Conservation (phyloP, 2,888 invertebrate species). For the Saturnia pavonia region DNA sequence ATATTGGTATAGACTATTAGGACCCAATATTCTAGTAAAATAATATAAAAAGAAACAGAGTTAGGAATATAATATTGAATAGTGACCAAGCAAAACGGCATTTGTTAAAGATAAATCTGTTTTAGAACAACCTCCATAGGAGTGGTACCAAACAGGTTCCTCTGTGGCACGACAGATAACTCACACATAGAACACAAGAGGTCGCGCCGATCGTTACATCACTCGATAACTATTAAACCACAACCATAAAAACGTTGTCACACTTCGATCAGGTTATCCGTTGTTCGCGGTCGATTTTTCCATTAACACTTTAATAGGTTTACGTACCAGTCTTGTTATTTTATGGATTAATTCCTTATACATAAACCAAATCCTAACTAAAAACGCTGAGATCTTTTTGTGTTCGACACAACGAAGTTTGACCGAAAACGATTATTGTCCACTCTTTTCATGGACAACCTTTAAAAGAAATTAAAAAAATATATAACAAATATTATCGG, state of each 20-base stretch:
- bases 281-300: slow-evolving; percentile 10
- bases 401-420: too few relatives aligned
- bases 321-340: not conserved
- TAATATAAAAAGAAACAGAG: not conserved
- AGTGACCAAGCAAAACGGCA: slow-evolving; percentile 8
- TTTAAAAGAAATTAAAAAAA: too few relatives aligned
- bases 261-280: slow-evolving; percentile 21
- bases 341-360: not conserved
- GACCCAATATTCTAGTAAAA: not conserved
- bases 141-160: slow-evolving; percentile 55
- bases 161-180: slow-evolving; percentile 41
- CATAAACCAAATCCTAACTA: not conserved
- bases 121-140: slow-evolving; percentile 37
- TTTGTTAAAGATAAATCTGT: slow-evolving; percentile 6
- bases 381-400: not conserved
- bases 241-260: slow-evolving; percentile 28
- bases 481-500: too few relatives aligned
- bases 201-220: slow-evolving; percentile 57
- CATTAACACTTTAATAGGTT: slow-evolving; percentile 8
- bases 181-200: slow-evolving; percentile 47
- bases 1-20: not conserved
- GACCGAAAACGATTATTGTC: too few relatives aligned
- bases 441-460: too few relatives aligned
- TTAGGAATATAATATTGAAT: not conserved
- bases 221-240: slow-evolving; percentile 44